Evolutionary conservation across 2,888 invertebrate species (phyloP).

Genomic region (Chrysodeixis includens): DNA sequence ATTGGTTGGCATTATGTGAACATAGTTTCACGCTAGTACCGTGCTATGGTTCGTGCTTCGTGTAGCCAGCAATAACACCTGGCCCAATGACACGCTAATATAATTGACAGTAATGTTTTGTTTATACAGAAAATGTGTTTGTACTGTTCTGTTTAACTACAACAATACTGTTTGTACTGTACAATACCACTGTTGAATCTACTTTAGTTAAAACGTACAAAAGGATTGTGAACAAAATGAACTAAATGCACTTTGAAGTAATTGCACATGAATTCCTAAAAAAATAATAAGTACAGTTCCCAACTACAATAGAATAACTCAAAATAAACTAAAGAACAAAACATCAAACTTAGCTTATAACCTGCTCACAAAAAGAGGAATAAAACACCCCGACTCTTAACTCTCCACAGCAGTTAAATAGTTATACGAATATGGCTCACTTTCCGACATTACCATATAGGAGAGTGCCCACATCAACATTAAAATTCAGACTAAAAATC

Average conservation of each 20-base stretch:
- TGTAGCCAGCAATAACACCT: background rate
- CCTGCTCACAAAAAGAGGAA: constrained; percentile 56
- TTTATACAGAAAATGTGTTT: background rate
- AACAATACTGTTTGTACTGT: background rate
- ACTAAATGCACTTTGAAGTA: too few relatives aligned
- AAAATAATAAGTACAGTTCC: background rate
- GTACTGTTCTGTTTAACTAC: background rate
- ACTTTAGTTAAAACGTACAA: too few relatives aligned
- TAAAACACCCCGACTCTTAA: constrained; percentile 60
- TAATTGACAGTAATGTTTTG: constrained; percentile 5
- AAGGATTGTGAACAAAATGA: too few relatives aligned
- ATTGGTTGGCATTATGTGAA: constrained; percentile 6
- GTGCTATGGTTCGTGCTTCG: background rate
- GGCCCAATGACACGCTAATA: background rate
- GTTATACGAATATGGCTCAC: constrained; percentile 74
- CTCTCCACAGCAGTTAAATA: constrained; percentile 68
- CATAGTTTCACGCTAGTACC: background rate
- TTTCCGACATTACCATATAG: constrained; percentile 80
- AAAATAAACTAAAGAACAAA: constrained; percentile 16
- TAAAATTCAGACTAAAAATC: constrained; percentile 81
- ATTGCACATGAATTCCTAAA: too few relatives aligned
- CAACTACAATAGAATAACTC: background rate
- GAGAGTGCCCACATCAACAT: constrained; percentile 72
- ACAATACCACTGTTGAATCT: background rate
- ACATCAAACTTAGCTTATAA: constrained; percentile 49